A percentile compares a stretch with the other conserved stretches of the same genome.
Evolutionary conservation across 2,888 invertebrate species (phyloP).

Genomic region (Apamea epomidion): DNA sequence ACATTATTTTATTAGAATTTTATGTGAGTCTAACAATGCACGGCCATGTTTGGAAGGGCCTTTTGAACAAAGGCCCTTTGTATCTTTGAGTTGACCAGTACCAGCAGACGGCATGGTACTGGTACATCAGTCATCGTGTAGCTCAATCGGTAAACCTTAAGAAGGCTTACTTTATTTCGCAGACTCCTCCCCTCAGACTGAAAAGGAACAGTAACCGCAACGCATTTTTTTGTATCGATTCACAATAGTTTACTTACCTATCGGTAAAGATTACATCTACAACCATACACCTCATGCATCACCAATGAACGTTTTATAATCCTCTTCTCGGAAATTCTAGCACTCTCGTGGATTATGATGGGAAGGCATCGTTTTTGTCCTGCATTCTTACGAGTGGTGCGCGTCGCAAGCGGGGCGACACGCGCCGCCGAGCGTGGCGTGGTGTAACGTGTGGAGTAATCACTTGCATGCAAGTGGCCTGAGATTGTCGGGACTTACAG

Average conservation of each 20-base stretch:
- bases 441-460: slow-evolving; percentile 72
- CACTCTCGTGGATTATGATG: slow-evolving; percentile 8
- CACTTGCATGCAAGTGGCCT: slow-evolving; percentile 39
- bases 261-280: neutral
- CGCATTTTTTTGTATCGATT: neutral
- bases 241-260: neutral
- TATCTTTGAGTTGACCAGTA: no score
- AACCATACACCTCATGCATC: neutral
- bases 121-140: no score
- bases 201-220: neutral
- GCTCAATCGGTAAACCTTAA: neutral
- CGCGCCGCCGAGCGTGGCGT: slow-evolving; percentile 74
- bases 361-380: slow-evolving; percentile 56
- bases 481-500: slow-evolving; percentile 23
- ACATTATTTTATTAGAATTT: no score
- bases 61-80: no score
- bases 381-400: slow-evolving; percentile 47
- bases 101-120: no score
- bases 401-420: slow-evolving; percentile 69
- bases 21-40: no score
- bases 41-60: no score
- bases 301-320: neutral
- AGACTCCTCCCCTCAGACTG: neutral
- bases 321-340: neutral
- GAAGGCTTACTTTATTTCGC: neutral